phyloP scores from a whole-genome alignment of 2,888 invertebrate genomes.

The Eupeodes latifasciatus region DNA sequence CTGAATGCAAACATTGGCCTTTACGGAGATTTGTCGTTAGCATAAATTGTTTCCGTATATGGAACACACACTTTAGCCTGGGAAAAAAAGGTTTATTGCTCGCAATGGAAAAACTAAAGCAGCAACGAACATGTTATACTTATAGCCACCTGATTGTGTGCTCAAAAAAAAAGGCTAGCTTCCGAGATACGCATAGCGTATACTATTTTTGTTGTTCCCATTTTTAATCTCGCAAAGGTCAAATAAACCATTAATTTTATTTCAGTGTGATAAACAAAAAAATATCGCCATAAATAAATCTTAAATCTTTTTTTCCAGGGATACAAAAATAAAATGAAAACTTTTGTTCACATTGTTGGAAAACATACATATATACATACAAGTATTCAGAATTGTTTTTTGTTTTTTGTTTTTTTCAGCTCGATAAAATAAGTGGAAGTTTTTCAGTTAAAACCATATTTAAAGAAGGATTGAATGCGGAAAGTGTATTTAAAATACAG shows the following conservation, averaged over 20 bases:
- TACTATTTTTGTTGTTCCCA: neutral
- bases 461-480: no score
- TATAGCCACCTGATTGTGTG: neutral
- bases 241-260: constrained; percentile 8
- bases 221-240: neutral
- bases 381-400: neutral
- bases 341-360: neutral
- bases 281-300: neutral
- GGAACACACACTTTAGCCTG: constrained; percentile 40
- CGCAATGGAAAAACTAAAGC: neutral
- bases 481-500: no score
- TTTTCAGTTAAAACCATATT: no score
- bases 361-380: neutral
- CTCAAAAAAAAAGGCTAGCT: neutral
- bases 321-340: neutral
- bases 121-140: neutral
- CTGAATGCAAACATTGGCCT: constrained; percentile 63
- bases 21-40: constrained; percentile 57
- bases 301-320: neutral
- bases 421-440: no score
- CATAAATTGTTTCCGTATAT: constrained; percentile 70
- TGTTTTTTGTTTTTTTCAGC: neutral
- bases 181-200: neutral
- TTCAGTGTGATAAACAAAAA: neutral
- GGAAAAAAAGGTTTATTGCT: constrained; percentile 33